A percentile compares a stretch with the other conserved stretches of the same genome.
Conservation (phyloP, 2,797 vertebrate species). For the Ceyx erithaca region DNA sequence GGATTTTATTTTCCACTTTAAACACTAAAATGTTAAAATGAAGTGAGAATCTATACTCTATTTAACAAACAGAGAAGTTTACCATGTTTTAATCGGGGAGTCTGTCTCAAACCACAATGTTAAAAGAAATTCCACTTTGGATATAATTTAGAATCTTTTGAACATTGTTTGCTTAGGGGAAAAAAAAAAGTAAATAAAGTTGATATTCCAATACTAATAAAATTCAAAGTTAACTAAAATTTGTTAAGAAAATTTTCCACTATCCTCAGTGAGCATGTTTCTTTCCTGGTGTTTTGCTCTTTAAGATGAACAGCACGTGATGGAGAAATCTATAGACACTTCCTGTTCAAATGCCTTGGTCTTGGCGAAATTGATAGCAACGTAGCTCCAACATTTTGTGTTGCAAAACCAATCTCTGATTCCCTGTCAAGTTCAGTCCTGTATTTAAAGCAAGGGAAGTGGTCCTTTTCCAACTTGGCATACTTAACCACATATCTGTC, state of each 20-base stretch:
- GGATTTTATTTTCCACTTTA: neutral
- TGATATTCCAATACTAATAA: neutral
- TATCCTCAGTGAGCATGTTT: neutral
- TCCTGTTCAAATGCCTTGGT: neutral
- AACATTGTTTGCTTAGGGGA: neutral
- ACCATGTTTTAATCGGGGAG: neutral
- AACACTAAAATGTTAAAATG: neutral
- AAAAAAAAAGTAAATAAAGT: neutral
- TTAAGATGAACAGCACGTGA: neutral
- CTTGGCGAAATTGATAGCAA: neutral
- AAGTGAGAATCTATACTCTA: neutral
- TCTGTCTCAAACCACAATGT: neutral
- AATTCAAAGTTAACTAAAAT: neutral
- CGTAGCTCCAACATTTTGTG: neutral
- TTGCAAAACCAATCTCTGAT: neutral
- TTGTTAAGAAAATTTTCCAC: neutral
- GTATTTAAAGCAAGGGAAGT: neutral
- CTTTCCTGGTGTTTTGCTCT: neutral
- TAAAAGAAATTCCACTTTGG: neutral
- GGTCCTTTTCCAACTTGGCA: slow-evolving; percentile 15
- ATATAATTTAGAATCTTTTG: neutral
- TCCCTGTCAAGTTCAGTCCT: slow-evolving; percentile 41
- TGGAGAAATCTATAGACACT: neutral
- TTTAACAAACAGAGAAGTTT: neutral
- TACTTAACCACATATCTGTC: neutral